Evolutionary conservation across 1,140 invertebrate genomes (phyloP).

Genomic region (Luehdorfia chinensis): DNA sequence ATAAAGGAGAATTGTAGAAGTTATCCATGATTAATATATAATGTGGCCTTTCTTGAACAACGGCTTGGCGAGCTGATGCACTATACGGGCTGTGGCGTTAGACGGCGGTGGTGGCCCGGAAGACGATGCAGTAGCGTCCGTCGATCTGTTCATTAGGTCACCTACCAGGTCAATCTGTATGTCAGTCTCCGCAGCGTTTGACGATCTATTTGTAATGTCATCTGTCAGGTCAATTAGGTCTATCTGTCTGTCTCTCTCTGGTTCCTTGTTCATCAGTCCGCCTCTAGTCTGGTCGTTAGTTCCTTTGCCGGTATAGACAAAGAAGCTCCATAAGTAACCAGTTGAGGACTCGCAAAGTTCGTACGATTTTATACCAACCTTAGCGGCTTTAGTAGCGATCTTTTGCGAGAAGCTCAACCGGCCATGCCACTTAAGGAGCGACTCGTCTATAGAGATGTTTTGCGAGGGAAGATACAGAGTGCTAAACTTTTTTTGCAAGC

Average conservation of each 20-base stretch:
- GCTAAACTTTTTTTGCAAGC: conserved; percentile 28
- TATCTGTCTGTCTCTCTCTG: too few species aligned
- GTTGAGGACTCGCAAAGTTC: background rate
- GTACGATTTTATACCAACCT: background rate
- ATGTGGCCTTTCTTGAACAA: background rate
- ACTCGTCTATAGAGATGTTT: conserved; percentile 25
- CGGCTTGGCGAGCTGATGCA: background rate
- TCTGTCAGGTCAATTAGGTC: too few species aligned
- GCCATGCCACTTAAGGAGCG: conserved; percentile 20
- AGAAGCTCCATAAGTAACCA: background rate
- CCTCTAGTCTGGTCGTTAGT: too few species aligned
- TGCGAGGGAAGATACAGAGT: conserved; percentile 20
- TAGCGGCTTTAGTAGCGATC: background rate
- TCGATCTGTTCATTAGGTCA: background rate
- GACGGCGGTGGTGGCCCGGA: background rate
- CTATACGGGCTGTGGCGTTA: background rate
- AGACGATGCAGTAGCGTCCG: background rate
- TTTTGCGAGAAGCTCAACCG: background rate
- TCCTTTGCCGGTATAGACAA: background rate
- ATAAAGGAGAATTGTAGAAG: conserved; percentile 30
- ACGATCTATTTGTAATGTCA: too few species aligned
- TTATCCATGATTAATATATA: conserved; percentile 28
- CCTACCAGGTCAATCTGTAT: background rate
- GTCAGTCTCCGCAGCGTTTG: too few species aligned
- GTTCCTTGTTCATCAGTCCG: too few species aligned